phyloP scores from a whole-genome alignment of 1,140 invertebrate genomes.

The Fopius arisanus region DNA sequence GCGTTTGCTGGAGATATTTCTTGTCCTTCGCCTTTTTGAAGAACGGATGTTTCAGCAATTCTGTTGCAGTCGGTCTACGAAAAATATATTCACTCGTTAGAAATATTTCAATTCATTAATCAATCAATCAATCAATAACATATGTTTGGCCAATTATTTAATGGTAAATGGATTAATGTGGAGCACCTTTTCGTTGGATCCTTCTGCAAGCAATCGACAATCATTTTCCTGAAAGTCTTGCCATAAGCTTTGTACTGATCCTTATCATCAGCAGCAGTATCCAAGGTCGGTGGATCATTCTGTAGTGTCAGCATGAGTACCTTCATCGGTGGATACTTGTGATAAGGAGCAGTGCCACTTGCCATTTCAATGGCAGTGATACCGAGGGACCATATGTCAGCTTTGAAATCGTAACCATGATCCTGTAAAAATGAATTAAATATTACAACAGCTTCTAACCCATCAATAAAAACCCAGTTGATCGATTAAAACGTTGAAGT shows the following conservation, averaged over 20 bases:
- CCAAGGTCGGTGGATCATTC: conserved; percentile 97
- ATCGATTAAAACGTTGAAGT: neutral
- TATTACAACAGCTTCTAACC: conserved; percentile 36
- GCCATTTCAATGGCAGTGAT: conserved; percentile 99
- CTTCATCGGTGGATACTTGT: conserved; percentile 99
- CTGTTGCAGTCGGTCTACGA: conserved; percentile 88
- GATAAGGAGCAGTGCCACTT: conserved; percentile 97
- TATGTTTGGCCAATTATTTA: no score
- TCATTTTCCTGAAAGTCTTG: conserved; percentile 96
- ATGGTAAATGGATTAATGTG: no score
- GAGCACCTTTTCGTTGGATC: conserved; percentile 86
- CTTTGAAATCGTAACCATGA: conserved; percentile 98
- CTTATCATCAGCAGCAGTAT: conserved; percentile 94
- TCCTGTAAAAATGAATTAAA: conserved; percentile 70
- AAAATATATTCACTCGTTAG: conserved; percentile 17
- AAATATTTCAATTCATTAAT: neutral
- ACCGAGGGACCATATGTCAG: conserved; percentile 99
- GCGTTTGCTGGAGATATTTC: conserved; percentile 90
- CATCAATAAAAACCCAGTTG: neutral
- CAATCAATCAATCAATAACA: no score
- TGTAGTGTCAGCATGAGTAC: conserved; percentile 97
- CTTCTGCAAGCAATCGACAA: conserved; percentile 93
- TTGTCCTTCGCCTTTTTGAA: conserved; percentile 99
- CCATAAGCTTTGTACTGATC: conserved; percentile 98
- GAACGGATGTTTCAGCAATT: conserved; percentile 97